Evolutionary conservation across 2,113 vertebrate species (phyloP), one percentile per base, ranked within the genome.

Genomic region (Pelmatolapia mariae): DNA sequence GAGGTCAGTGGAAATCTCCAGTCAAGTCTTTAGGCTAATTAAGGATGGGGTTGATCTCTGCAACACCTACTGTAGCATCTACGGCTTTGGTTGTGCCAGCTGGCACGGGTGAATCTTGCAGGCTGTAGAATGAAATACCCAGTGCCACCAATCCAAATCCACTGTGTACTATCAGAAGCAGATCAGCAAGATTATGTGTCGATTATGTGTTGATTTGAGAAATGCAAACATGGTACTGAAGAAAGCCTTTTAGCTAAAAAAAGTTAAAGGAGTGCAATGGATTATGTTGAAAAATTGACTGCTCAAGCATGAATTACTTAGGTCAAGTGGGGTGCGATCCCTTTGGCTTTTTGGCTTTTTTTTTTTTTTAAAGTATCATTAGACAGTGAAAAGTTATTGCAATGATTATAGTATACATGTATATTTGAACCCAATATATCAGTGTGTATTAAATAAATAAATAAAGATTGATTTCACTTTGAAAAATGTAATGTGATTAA

Each of bases 1-100:
- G 91, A 94, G 90, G 92, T 95, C 92, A 95, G 90, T 93, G 94
- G 63, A 95, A 94, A 95, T 94, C 93, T 94, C 92, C 15, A 78
- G 89, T 84, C 86, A 94, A 91, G 91, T 93, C 91, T 89, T 94
- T 89, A 94, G 94, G 90, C 91, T 94, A 83, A 92, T 95, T 95
- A 95, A 91, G 90, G 86, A 87, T 52, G 29, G 90, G 89, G 83
- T 93, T 95, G 95, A 96, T 96, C 95, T 94, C 78, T 90, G 86
- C 89, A 93, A 91, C 93, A 93, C 93, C 85, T 93, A 91, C 90
- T 59, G 86, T 71, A 90, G 91, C 88, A 86, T 57, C 78, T 73
- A 82, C 66, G 84, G 92, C 81, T 83, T 93, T 92, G 88, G 82
- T 26, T 63, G 29, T 78, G 56, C 87, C 93, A 95, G 86, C 92